Evolutionary conservation across 1,140 invertebrate genomes (phyloP), one percentile per base, ranked within the genome.

Genomic region (Brachionus plicatilis): DNA sequence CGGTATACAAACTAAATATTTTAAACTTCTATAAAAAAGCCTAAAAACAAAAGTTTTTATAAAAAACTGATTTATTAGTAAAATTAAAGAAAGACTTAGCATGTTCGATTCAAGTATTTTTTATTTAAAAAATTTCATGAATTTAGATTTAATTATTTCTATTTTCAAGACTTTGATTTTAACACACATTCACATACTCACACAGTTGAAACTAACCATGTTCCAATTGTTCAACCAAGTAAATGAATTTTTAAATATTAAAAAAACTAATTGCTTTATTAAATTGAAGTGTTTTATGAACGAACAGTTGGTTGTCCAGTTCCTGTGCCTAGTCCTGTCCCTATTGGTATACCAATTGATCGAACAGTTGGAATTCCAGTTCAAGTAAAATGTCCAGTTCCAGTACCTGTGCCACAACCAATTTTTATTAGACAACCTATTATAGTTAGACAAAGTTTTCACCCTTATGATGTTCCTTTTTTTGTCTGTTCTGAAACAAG

Each of bases 111-210:
- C 27, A 33, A 29, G 66, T 68, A 68, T 17, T 37, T 14, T 33
- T 65, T 9, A 65, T 0, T 3, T 14, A 9, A 68, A 6, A 68
- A 2, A 68, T 41, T 33, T 12, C 9, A 27, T 41, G 0, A 33
- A 33, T 33, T n/a, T 24, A 11, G 5, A 68, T 11, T 68, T 1
- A 68, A 33, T 68, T 43, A 20, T 37, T 20, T 43, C 1, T 41
- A 24, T 72, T 72, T 43, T 43, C 5, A 72, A 72, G 68, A 72
- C n/a, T 72, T 72, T 72, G 68, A 72, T 72, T n/a, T 72, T 17
- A 37, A 72, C 17, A 17, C 29, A 14, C 68, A 72, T 43, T 43
- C 68, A 9, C 68, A 72, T 20, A 72, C 68, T 7, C 68, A 72
- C 68, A 72, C 68, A 20, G 20, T 43, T 5, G 68, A 72, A 20